Evolutionary conservation across 2,113 vertebrate genomes (phyloP).

Genomic region (Coracopsis vasa): DNA sequence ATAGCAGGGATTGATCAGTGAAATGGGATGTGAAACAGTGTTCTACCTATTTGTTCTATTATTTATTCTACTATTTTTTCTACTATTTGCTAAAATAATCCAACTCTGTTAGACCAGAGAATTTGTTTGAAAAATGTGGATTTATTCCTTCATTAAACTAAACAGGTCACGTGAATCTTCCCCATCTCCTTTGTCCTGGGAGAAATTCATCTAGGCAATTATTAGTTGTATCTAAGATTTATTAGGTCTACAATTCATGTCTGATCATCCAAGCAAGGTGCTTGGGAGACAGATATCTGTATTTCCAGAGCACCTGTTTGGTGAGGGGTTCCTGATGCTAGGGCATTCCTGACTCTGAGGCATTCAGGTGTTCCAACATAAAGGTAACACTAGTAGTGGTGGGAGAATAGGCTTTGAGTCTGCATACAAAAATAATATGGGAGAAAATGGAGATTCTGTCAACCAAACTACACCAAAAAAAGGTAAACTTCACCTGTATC

Average conservation of each 20-base stretch:
- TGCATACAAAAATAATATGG: not conserved
- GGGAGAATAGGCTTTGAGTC: not conserved
- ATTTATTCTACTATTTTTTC: not conserved
- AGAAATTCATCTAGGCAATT: not conserved
- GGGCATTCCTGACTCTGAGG: not conserved
- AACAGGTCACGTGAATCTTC: not conserved
- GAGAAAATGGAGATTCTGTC: not conserved
- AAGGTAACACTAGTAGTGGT: not conserved
- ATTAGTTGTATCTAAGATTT: not conserved
- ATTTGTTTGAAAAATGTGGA: not conserved
- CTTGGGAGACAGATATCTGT: not conserved
- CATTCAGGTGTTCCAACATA: not conserved
- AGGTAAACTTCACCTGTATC: not conserved
- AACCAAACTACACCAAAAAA: not conserved
- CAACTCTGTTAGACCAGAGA: not conserved
- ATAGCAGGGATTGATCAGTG: not conserved
- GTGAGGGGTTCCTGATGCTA: not conserved
- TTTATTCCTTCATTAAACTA: not conserved
- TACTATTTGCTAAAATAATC: not conserved
- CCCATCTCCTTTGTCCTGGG: not conserved
- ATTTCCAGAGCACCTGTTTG: not conserved
- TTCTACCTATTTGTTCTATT: not conserved
- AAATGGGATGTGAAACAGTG: not conserved
- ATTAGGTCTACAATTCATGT: not conserved
- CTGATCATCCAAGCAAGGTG: not conserved